A percentile compares a stretch with the other conserved stretches of the same genome.
These are phyloP conservation scores for Gulo gulo DNA, from an alignment of 2,113 vertebrate species.

Conservation along the genomic window DNA sequence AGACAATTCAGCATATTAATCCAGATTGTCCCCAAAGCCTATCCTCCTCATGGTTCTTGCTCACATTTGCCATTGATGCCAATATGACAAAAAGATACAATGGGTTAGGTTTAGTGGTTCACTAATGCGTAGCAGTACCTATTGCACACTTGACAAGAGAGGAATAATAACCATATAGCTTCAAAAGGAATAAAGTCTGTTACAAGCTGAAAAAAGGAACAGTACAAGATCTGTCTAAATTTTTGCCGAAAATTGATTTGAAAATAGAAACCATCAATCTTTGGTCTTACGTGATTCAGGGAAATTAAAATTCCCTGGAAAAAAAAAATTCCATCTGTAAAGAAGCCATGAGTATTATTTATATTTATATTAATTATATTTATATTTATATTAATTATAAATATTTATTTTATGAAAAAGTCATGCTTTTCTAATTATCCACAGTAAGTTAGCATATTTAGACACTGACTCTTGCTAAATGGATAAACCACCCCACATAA, in stretches of 20 bases:
- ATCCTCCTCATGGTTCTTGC: neutral
- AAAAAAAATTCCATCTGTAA: neutral
- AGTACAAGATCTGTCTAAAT: neutral
- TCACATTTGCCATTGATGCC: neutral
- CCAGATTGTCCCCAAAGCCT: neutral
- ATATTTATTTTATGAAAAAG: neutral
- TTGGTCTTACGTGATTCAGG: neutral
- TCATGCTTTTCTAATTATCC: neutral
- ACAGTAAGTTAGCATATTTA: neutral
- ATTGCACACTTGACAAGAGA: neutral
- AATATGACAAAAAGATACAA: conserved; percentile 31
- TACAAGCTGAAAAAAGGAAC: neutral
- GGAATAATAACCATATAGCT: neutral
- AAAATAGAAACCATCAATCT: neutral
- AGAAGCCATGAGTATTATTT: conserved; percentile 2
- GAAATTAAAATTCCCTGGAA: neutral
- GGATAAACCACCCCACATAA: no score
- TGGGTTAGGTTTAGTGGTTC: neutral
- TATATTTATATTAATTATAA: neutral
- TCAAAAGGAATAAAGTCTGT: neutral
- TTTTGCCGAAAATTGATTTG: neutral
- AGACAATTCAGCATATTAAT: neutral
- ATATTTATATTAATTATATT: neutral
- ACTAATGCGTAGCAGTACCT: neutral
- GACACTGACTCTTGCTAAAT: neutral